phyloP scores from a whole-genome alignment of 1,140 invertebrate genomes.

The Polypedilum vanderplanki region DNA sequence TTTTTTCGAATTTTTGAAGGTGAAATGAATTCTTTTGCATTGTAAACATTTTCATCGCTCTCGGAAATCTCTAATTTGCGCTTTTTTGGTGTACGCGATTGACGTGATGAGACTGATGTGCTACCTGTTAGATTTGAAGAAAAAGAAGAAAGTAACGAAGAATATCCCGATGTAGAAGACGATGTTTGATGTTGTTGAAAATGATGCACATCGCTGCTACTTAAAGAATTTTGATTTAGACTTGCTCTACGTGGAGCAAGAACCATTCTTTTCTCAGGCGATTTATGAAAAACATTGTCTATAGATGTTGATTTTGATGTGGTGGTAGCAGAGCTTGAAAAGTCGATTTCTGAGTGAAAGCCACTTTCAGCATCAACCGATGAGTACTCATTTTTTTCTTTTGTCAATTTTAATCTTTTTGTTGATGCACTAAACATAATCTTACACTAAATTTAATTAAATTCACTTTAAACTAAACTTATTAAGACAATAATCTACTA shows the following conservation, averaged over 20 bases:
- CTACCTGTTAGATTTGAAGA: not conserved
- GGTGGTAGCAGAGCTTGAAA: not conserved
- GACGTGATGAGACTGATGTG: not conserved
- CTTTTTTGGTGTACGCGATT: not conserved
- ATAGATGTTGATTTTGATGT: too few species aligned
- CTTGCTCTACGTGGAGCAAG: not conserved
- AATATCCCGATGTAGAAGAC: not conserved
- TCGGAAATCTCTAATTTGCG: not conserved
- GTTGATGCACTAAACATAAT: not conserved
- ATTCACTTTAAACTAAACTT: too few species aligned
- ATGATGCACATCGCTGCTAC: not conserved
- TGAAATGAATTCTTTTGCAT: not conserved
- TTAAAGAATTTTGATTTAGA: not conserved
- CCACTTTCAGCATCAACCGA: slow-evolving; percentile 1
- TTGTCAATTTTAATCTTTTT: not conserved
- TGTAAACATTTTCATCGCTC: slow-evolving; percentile 17
- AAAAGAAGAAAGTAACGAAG: not conserved
- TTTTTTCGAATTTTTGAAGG: not conserved
- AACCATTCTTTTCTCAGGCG: not conserved
- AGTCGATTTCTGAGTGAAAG: not conserved
- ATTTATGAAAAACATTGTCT: not conserved
- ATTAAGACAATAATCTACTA: too few species aligned
- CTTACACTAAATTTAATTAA: too few species aligned
- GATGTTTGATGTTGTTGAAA: not conserved
- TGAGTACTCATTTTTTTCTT: not conserved